A percentile compares a stretch with the other conserved stretches of the same genome.
Conservation (phyloP, 2,113 vertebrate genomes). For the Neolamprologus hecqui region DNA sequence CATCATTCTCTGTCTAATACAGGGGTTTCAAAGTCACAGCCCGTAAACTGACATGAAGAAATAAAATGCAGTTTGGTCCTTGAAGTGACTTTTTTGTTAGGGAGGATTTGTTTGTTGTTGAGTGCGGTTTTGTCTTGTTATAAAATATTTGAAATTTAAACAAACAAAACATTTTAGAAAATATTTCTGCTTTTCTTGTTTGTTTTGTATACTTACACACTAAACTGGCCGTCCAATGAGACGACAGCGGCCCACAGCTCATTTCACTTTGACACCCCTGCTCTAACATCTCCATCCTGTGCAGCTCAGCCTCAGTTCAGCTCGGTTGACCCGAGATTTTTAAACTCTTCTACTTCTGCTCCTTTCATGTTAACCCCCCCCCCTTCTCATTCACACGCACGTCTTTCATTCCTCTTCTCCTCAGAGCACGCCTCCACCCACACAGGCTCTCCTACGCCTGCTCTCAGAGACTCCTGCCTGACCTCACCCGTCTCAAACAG, state of each 20-base stretch:
- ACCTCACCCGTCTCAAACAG: fast-evolving
- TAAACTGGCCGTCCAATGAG: fast-evolving
- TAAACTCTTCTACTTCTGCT: not conserved
- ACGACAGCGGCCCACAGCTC: not conserved
- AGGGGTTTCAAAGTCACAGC: not conserved
- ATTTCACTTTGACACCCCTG: fast-evolving
- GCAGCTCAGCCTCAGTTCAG: not conserved
- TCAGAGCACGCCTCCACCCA: too few species aligned
- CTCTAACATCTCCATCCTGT: not conserved
- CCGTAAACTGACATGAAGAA: not conserved
- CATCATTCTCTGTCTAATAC: not conserved
- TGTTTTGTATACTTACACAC: not conserved
- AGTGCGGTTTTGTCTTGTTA: fast-evolving
- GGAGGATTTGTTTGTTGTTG: not conserved
- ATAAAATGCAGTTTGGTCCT: not conserved
- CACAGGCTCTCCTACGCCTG: too few species aligned
- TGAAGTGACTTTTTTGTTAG: not conserved
- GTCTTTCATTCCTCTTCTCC: not conserved
- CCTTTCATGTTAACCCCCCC: too few species aligned
- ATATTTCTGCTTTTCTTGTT: not conserved
- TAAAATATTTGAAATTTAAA: fast-evolving
- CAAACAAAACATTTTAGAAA: not conserved
- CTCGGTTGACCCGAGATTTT: not conserved
- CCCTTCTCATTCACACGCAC: too few species aligned
- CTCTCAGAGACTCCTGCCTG: not conserved